phyloP scores from a whole-genome alignment of 1,140 invertebrate genomes.

The Drosophila varians region DNA sequence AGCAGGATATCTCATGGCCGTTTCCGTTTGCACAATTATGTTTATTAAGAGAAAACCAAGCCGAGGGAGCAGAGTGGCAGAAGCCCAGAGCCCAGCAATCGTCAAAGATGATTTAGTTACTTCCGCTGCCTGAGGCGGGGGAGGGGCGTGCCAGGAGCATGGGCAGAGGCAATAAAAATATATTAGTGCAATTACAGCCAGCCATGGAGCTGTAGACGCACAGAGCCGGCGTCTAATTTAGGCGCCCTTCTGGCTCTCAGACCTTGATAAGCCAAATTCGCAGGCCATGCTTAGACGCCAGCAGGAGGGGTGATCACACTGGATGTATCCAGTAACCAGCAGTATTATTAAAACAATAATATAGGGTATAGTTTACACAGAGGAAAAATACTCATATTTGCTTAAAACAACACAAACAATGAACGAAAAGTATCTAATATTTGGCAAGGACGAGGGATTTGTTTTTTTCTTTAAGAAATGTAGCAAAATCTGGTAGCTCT shows the following conservation, averaged over 20 bases:
- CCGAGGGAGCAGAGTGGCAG: background rate
- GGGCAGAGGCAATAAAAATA: constrained; percentile 73
- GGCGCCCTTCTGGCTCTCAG: constrained; percentile 38
- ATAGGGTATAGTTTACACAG: background rate
- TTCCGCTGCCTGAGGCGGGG: constrained; percentile 45
- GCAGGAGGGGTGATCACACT: background rate
- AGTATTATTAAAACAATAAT: constrained; percentile 16
- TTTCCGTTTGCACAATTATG: constrained; percentile 81
- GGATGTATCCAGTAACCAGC: background rate
- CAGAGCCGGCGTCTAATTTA: constrained; percentile 60
- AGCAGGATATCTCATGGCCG: constrained; percentile 75
- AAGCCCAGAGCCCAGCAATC: constrained; percentile 53
- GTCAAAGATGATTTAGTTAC: constrained; percentile 82
- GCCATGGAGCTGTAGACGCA: constrained; percentile 27
- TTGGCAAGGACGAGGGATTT: no score
- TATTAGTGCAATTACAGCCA: constrained; percentile 81
- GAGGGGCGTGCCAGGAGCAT: constrained; percentile 23
- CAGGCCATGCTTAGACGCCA: background rate
- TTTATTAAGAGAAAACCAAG: constrained; percentile 69
- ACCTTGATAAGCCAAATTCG: constrained; percentile 17
- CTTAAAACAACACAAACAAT: no score
- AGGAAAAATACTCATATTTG: background rate
- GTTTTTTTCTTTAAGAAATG: no score
- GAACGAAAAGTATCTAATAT: no score
- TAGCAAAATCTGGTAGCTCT: no score